Conservation (phyloP, 2,888 invertebrate genomes). For the Drosophila rellima region DNA sequence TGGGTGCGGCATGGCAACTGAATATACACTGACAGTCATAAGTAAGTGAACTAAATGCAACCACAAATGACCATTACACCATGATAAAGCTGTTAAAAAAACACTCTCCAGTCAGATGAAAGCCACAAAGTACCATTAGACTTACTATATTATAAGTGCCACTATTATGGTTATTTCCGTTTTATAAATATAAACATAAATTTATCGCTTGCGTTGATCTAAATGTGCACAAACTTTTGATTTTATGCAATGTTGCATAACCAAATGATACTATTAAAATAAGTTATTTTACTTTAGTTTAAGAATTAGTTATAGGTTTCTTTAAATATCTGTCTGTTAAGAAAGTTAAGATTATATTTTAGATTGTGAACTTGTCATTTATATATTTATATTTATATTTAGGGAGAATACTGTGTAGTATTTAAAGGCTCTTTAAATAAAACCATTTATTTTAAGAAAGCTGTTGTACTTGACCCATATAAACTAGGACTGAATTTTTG, state of each 20-base stretch:
- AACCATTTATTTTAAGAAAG: constrained; percentile 8
- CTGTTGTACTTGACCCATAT: constrained; percentile 3
- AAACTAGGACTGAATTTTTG: background rate
- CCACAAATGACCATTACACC: constrained; percentile 19
- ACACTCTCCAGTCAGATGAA: background rate
- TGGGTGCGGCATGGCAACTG: constrained; percentile 32
- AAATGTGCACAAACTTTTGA: constrained; percentile 11
- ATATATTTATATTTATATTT: constrained; percentile 1
- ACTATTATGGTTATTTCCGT: background rate
- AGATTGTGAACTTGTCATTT: background rate
- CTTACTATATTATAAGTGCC: constrained; percentile 7
- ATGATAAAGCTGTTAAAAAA: constrained; percentile 29
- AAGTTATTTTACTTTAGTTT: background rate
- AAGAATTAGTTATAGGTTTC: too few species aligned
- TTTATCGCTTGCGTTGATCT: background rate
- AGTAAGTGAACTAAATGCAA: constrained; percentile 25
- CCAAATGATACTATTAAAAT: background rate
- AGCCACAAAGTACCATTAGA: constrained; percentile 16
- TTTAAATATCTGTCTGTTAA: background rate
- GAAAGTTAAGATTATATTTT: background rate
- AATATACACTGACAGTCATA: constrained; percentile 37
- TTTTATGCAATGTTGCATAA: background rate
- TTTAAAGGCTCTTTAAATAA: constrained; percentile 1
- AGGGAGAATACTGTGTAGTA: background rate
- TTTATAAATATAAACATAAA: background rate